A percentile compares a stretch with the other conserved stretches of the same genome.
phyloP scores from a whole-genome alignment of 1,140 invertebrate genomes.

The Sesamia nonagrioides region DNA sequence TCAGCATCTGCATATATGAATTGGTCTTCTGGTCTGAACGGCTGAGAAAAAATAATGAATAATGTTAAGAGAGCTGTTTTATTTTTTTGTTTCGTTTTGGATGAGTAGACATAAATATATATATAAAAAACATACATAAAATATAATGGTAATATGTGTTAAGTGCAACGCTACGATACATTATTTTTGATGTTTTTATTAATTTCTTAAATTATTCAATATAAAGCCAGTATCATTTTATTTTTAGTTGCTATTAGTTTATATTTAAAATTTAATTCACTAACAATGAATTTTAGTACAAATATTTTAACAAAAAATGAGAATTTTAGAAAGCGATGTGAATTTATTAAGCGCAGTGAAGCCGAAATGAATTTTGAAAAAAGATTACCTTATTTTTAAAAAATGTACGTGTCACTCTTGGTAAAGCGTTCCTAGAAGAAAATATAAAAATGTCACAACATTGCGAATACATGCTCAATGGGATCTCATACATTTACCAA shows the following conservation, averaged over 20 bases:
- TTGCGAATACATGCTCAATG: conserved; percentile 67
- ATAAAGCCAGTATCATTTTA: neutral
- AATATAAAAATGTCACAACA: conserved; percentile 80
- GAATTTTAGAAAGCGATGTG: conserved; percentile 1
- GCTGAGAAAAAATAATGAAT: conserved; percentile 85
- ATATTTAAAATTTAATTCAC: neutral
- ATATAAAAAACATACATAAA: conserved; percentile 29
- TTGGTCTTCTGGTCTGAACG: conserved; percentile 92
- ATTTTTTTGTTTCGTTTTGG: neutral
- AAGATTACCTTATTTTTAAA: conserved; percentile 81
- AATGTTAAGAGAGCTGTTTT: neutral
- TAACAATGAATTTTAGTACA: neutral
- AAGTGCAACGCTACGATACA: conserved; percentile 48
- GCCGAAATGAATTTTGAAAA: conserved; percentile 42
- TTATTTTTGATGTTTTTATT: neutral
- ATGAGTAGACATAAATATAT: neutral
- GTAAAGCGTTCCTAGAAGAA: conserved; percentile 84
- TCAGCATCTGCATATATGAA: conserved; percentile 96
- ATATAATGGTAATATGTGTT: conserved; percentile 61
- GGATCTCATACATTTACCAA: conserved; percentile 31
- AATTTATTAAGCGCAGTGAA: conserved; percentile 2
- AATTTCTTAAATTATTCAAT: neutral
- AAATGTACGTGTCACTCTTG: conserved; percentile 91
- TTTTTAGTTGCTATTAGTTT: conserved; percentile 4
- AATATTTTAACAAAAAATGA: neutral